Percentiles rank a stretch among this genome's conserved stretches.
phyloP scores from a whole-genome alignment of 2,113 vertebrate species.

The Melanocharis versteri region DNA sequence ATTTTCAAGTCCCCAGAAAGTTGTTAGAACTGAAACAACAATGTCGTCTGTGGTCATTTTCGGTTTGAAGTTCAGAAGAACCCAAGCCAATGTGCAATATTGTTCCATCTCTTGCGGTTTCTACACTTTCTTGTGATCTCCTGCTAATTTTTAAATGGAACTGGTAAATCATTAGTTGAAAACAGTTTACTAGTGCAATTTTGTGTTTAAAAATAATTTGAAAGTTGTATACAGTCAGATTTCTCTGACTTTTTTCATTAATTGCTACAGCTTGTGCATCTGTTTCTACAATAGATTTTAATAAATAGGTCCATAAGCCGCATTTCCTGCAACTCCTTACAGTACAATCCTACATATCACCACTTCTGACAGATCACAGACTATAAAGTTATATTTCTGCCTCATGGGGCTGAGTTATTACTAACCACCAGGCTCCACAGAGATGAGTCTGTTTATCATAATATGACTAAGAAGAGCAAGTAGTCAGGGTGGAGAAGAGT shows the following conservation, averaged over 20 bases:
- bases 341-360: neutral
- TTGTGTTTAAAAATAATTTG: conserved; percentile 15
- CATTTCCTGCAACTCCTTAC: conserved; percentile 27
- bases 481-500: neutral
- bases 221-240: neutral
- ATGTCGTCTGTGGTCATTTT: neutral
- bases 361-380: conserved; percentile 22
- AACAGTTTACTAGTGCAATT: neutral
- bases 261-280: neutral
- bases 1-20: neutral
- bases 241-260: conserved; percentile 2
- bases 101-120: neutral
- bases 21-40: neutral
- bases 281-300: conserved; percentile 9
- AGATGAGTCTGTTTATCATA: conserved; percentile 27
- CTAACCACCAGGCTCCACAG: neutral
- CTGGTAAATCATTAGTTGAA: neutral
- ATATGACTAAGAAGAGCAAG: neutral
- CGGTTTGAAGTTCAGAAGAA: neutral
- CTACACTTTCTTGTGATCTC: neutral
- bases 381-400: conserved; percentile 6
- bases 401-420: conserved; percentile 4
- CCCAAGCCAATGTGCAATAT: neutral
- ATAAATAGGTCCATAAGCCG: neutral
- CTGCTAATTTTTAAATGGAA: neutral